Evolutionary conservation across 2,113 vertebrate species (phyloP), one percentile per base, ranked within the genome.

Genomic region (Oenanthe oenanthe): DNA sequence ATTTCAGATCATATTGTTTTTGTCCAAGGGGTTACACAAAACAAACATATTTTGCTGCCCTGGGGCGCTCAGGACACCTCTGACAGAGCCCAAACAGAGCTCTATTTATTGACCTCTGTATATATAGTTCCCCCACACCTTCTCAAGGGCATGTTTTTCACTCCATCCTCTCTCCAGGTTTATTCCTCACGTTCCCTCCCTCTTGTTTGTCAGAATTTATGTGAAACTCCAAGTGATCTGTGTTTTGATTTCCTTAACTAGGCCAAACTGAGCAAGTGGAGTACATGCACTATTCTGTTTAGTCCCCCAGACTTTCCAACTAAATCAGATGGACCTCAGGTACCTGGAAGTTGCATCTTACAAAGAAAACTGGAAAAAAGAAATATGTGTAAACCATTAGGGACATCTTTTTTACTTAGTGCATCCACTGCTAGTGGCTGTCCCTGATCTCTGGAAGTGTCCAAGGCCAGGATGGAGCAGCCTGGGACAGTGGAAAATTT

Each of bases 1-100:
- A 6, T 85, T 80, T 62, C 68, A 86, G 56, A 88, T 91, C 38
- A 43, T 26, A 86, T 71, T 92, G 91, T n/a, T 95, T 90, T 83
- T 7, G 2, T 70, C 72, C 85, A 32, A 88, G 63, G 43, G 62
- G 51, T 86, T 56, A 20, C 60, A 63, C 67, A 80, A 86, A 67
- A 47, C 38, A 86, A 91, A 25, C 53, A 15, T 76, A 29, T 84
- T 94, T 93, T 84, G 57, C 65, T 77, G 9, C 76, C 60, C 68
- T 0, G 2, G 42, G 60, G 72, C 56, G 80, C 82, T 71, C 40
- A 87, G 73, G 63, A 71, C 60, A 71, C 28, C 56, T 94, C 42
- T 61, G 63, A 21, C 22, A 77, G 65, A 63, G 83, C 63, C 74
- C 86, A 93, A 65, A 84, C 6, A 91, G 63, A 1, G 6, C 45